Evolutionary conservation across 2,113 vertebrate genomes (phyloP), one percentile per base, ranked within the genome.

Genomic region (Sander lucioperca): DNA sequence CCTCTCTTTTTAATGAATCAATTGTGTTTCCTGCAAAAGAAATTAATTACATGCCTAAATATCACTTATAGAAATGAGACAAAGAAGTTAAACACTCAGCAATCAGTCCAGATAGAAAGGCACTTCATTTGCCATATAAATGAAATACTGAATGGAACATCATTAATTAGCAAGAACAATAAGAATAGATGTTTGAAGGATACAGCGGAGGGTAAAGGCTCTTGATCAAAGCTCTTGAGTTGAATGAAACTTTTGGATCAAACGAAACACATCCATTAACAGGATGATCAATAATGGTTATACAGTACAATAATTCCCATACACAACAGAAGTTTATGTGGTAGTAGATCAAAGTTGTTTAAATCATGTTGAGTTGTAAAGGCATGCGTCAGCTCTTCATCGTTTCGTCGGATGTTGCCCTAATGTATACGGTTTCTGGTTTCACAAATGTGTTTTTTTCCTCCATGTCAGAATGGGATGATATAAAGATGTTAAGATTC

Each of bases 11-110:
- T 91, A 95, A 95, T 95, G 92, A 96, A 94, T 95, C 94, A 94
- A 94, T 95, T 95, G 94, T 95, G 93, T 93, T 89, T 87, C 80
- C 64, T 88, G 91, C 80, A 84, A 94, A 94, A 93, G 70, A 95
- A 95, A 94, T 95, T 92, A 95, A 96, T 95, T 93, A 94, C 70
- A 85, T 80, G 92, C 87, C 91, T 94, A 94, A 94, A 95, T 95
- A 94, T 94, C 86, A 74, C 87, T 86, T 88, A 90, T 94, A 95
- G 86, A 93, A 95, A 93, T 80, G 10, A 87, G 91, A 90, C 89
- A 94, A 93, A 93, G 91, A 89, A 94, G 91, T 94, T 92, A 89
- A 95, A 93, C 86, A 90, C 84, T 82, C 72, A 56, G 87, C 89
- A 94, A 94, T 94, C 90, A 92, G 83, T 84, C n/a, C 84, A 88